These are phyloP conservation scores for Eudemis profundana DNA, from an alignment of 2,888 invertebrate species.

Conservation along the genomic window DNA sequence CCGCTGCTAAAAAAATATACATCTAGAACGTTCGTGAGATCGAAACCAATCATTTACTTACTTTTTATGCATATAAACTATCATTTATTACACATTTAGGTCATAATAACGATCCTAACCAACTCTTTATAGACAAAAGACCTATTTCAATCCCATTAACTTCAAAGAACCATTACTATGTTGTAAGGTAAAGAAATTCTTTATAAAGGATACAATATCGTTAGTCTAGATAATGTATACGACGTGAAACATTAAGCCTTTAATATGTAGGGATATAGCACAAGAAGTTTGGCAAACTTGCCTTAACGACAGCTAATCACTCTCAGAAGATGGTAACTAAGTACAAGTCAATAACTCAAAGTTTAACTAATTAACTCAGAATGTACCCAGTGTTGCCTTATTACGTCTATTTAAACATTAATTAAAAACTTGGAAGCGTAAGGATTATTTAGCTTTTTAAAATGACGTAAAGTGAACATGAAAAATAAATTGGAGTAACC, in stretches of 20 bases:
- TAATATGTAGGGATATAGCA: slow-evolving; percentile 40
- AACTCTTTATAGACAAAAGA: too few species aligned
- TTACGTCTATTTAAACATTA: slow-evolving; percentile 59
- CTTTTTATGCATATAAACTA: too few species aligned
- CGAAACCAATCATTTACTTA: too few species aligned
- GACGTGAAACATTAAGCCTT: slow-evolving; percentile 30
- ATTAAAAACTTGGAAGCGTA: slow-evolving; percentile 55
- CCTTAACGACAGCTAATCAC: slow-evolving; percentile 55
- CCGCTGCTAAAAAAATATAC: too few species aligned
- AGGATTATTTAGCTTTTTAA: slow-evolving; percentile 29
- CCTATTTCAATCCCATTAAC: background rate
- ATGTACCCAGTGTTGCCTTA: slow-evolving; percentile 54
- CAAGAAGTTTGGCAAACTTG: slow-evolving; percentile 39
- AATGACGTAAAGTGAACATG: slow-evolving; percentile 24
- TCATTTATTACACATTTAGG: too few species aligned
- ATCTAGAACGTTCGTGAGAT: too few species aligned
- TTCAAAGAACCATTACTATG: background rate
- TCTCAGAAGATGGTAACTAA: slow-evolving; percentile 50
- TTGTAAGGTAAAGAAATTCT: background rate
- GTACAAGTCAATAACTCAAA: slow-evolving; percentile 65
- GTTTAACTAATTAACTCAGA: slow-evolving; percentile 62
- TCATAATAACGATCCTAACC: too few species aligned
- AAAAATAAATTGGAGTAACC: slow-evolving; percentile 18
- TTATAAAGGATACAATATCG: background rate
- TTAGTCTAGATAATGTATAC: slow-evolving; percentile 24